These are phyloP conservation scores for Scarus forsteni DNA, from an alignment of 2,797 vertebrate species.

Conservation along the genomic window DNA sequence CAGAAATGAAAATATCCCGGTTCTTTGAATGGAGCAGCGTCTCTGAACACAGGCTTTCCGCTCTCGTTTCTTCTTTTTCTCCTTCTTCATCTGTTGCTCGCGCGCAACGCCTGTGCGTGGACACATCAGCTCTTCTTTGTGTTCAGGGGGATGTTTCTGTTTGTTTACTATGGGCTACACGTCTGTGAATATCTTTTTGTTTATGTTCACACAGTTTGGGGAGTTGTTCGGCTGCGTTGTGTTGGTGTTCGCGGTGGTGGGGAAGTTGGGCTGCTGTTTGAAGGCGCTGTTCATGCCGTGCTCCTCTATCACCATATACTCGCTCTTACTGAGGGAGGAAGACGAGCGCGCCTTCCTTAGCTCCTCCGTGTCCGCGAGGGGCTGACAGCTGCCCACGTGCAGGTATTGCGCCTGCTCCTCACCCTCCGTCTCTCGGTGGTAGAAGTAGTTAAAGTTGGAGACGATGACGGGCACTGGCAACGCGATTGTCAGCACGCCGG, in stretches of 20 bases:
- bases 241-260: slow-evolving; percentile 37
- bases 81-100: slow-evolving; percentile 36
- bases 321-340: slow-evolving; percentile 95
- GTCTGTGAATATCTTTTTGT: slow-evolving; percentile 97
- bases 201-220: slow-evolving; percentile 94
- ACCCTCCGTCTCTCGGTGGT: slow-evolving; percentile 97
- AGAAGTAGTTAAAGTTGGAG: slow-evolving; percentile 99
- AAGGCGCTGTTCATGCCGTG: slow-evolving; percentile 91
- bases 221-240: slow-evolving; percentile 84
- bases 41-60: slow-evolving; percentile 54
- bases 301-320: slow-evolving; percentile 99
- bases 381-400: slow-evolving; percentile 96
- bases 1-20: slow-evolving; percentile 41
- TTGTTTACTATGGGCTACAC: slow-evolving; percentile 81
- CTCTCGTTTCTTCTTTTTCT: slow-evolving; percentile 14
- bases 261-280: slow-evolving; percentile 90
- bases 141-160: slow-evolving; percentile 32
- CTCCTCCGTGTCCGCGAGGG: slow-evolving; percentile 91
- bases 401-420: slow-evolving; percentile 98
- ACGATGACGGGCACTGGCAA: slow-evolving; percentile 97
- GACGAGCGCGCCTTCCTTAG: slow-evolving; percentile 93
- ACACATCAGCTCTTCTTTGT: slow-evolving; percentile 32
- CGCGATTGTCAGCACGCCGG: slow-evolving; percentile 96
- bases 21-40: slow-evolving; percentile 62
- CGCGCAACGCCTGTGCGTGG: slow-evolving; percentile 53